Conservation (phyloP, 2,113 vertebrate species). For the Plectropomus leopardus region DNA sequence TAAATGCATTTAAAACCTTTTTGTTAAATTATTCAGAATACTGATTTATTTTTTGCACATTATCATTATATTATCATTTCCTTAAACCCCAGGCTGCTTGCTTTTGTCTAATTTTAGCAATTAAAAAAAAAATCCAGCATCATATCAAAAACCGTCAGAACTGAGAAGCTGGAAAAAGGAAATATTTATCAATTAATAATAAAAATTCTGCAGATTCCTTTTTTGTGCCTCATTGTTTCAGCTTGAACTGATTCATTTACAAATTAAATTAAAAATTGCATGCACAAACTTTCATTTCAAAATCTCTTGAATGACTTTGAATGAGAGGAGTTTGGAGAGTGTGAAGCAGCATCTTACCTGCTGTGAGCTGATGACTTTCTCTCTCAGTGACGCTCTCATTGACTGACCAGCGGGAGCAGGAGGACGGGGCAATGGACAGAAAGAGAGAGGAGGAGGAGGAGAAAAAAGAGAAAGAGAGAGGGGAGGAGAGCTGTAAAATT, state of each 20-base stretch:
- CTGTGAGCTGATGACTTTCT: conserved; percentile 20
- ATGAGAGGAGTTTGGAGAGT: not conserved
- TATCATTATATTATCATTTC: not conserved
- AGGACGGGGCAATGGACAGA: conserved; percentile 12
- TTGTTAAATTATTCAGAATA: not conserved
- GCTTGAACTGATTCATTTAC: not conserved
- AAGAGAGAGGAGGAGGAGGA: conserved; percentile 37
- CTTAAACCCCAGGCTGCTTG: too few relatives aligned
- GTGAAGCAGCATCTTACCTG: conserved; percentile 52
- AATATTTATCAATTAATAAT: too few relatives aligned
- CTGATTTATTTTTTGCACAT: not conserved
- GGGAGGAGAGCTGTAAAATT: conserved; percentile 77
- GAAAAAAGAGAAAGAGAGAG: conserved; percentile 25
- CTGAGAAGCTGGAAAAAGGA: too few relatives aligned
- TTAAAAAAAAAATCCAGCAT: too few relatives aligned
- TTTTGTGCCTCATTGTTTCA: not conserved
- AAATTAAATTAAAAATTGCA: too few relatives aligned
- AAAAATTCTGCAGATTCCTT: not conserved
- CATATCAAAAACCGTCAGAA: too few relatives aligned
- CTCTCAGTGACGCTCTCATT: not conserved
- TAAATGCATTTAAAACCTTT: not conserved
- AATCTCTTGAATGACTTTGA: not conserved
- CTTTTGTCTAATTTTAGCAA: too few relatives aligned
- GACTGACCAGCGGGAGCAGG: conserved; percentile 50
- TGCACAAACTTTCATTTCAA: not conserved